phyloP scores from a whole-genome alignment of 2,888 invertebrate species.

The Dendrolimus houi region DNA sequence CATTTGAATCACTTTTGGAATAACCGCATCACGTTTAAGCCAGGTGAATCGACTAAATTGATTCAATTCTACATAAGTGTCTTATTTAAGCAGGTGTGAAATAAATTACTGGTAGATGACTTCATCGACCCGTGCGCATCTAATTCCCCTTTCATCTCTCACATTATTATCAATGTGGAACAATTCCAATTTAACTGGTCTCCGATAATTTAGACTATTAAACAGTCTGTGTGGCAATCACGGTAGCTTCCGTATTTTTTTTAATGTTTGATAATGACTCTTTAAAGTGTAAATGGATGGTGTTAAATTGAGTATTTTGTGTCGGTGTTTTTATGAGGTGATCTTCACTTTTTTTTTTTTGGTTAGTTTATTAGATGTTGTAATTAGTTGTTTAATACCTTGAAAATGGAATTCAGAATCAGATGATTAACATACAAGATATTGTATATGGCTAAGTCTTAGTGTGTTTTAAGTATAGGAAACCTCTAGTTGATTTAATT shows the following conservation, averaged over 20 bases:
- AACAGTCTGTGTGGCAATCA: conserved; percentile 43
- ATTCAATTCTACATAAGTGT: conserved; percentile 9
- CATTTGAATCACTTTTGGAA: not conserved
- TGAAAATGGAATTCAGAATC: not conserved
- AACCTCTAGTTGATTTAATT: too few species aligned
- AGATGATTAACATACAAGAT: too few species aligned
- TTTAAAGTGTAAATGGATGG: conserved; percentile 37
- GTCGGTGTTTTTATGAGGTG: conserved; percentile 26
- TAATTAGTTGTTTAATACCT: not conserved
- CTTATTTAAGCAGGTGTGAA: conserved; percentile 44
- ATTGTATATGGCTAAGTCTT: too few species aligned
- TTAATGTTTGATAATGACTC: conserved; percentile 21
- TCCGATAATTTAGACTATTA: conserved; percentile 29
- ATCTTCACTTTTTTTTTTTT: not conserved
- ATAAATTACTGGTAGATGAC: conserved; percentile 36
- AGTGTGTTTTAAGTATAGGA: too few species aligned
- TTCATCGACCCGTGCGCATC: conserved; percentile 61
- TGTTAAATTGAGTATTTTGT: conserved; percentile 56
- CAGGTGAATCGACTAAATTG: conserved; percentile 34
- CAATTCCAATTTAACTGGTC: conserved; percentile 31
- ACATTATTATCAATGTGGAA: conserved; percentile 32
- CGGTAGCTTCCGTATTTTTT: conserved; percentile 43
- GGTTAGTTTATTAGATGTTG: not conserved
- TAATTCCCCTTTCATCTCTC: conserved; percentile 42
- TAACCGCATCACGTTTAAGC: conserved; percentile 30